A percentile compares a stretch with the other conserved stretches of the same genome.
Evolutionary conservation across 2,888 invertebrate genomes (phyloP).

Genomic region (Anthophora plumipes): DNA sequence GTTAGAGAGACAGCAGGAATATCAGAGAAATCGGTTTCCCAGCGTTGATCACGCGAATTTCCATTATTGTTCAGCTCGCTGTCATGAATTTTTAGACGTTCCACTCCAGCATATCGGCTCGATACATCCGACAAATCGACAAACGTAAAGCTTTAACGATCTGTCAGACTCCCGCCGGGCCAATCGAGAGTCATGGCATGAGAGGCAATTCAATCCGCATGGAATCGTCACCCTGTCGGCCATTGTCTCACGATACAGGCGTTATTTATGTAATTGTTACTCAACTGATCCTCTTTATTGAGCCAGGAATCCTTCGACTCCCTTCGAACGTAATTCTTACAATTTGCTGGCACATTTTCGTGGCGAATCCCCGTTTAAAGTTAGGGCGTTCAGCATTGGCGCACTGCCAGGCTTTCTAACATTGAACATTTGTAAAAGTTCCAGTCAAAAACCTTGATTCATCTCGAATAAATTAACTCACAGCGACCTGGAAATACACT

Average conservation of each 20-base stretch:
- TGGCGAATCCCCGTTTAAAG: too few species aligned
- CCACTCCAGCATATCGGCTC: not conserved
- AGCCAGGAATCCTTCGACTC: not conserved
- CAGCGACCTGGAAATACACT: too few species aligned
- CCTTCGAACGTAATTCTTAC: not conserved
- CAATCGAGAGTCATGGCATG: slow-evolving; percentile 6
- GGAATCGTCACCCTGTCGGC: not conserved
- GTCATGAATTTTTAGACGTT: not conserved
- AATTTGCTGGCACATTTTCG: not conserved
- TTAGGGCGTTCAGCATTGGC: too few species aligned
- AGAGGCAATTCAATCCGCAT: slow-evolving; percentile 18
- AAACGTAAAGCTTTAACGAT: slow-evolving; percentile 11
- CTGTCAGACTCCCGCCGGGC: not conserved
- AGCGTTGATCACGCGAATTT: not conserved
- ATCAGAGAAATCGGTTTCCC: not conserved
- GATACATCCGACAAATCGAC: not conserved
- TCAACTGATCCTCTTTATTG: not conserved
- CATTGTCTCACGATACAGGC: not conserved
- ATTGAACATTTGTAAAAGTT: too few species aligned
- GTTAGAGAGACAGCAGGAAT: too few species aligned
- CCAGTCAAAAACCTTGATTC: too few species aligned
- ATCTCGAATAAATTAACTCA: too few species aligned
- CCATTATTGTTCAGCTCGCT: not conserved
- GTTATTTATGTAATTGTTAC: slow-evolving; percentile 2
- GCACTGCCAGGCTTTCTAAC: too few species aligned